Evolutionary conservation across 2,797 vertebrate genomes (phyloP), one percentile per base, ranked within the genome.

Genomic region (Nannoperca australis): DNA sequence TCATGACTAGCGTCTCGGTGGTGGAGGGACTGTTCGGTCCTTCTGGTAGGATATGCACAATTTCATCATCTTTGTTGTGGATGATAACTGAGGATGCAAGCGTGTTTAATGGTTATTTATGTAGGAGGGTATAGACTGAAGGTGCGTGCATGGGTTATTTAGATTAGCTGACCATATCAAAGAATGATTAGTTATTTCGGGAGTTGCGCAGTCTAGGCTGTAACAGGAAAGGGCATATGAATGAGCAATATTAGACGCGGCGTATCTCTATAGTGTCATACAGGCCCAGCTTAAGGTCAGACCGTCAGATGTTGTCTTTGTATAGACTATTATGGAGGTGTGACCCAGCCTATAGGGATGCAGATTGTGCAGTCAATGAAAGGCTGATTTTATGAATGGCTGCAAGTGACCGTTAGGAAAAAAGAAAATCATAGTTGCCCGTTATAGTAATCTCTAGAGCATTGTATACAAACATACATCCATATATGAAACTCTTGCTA

Each of bases 331-430:
- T 22, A 47, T 32, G 55, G 44, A 72, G 64, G 64, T 42, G 77
- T 80, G 58, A 74, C 24, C 12, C 45, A 58, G 49, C 69, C 38
- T 55, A 53, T 63, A 42, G 54, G 59, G 64, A 73, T 76, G 72
- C 50, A 78, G 80, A 74, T 65, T 65, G 75, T 73, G 66, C 68
- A 67, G 81, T 87, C 81, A 87, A 56, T 78, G 81, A 72, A 69
- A 51, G 79, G 76, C 58, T 47, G 73, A 15, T 81, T 92, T 89
- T 89, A 87, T 93, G 91, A 94, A 94, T 93, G 92, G 69, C 81
- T 62, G 53, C 42, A 71, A 72, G 64, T 68, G 70, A 63, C 69
- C 44, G n/a, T 70, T 9, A 49, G 38, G 45, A 24, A 51, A 72
- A 69, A 60, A 64, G n/a, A n/a, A n/a, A n/a, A n/a, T 49, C 70